These are phyloP conservation scores for Diaperis boleti DNA, from an alignment of 2,888 invertebrate species.

Conservation along the genomic window DNA sequence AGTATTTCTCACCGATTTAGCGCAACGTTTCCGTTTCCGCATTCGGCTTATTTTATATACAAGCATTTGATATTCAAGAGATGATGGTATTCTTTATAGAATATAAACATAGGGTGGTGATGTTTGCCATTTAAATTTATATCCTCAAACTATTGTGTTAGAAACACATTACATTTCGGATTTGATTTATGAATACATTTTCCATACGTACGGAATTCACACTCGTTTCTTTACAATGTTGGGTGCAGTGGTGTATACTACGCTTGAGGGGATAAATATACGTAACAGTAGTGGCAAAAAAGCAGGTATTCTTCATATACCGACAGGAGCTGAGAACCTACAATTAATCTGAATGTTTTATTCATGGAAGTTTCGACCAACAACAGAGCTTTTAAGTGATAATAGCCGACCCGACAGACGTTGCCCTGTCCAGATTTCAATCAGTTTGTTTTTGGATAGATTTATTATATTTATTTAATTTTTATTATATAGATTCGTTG, in stretches of 20 bases:
- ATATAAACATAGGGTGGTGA: slow-evolving; percentile 39
- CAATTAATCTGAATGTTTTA: too few relatives aligned
- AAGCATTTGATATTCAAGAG: slow-evolving; percentile 42
- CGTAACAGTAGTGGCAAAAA: too few relatives aligned
- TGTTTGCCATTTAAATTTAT: slow-evolving; percentile 43
- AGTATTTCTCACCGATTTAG: slow-evolving; percentile 33
- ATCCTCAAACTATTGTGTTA: slow-evolving; percentile 41
- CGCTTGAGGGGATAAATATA: slow-evolving; percentile 9
- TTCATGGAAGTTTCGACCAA: too few relatives aligned
- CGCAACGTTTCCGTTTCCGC: slow-evolving; percentile 19
- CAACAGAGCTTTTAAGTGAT: too few relatives aligned
- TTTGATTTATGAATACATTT: slow-evolving; percentile 36
- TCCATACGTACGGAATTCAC: slow-evolving; percentile 19
- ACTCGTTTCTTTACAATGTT: slow-evolving; percentile 16
- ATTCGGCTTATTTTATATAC: slow-evolving; percentile 34
- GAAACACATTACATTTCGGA: slow-evolving; percentile 22
- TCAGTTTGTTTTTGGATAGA: too few relatives aligned
- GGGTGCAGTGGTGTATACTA: slow-evolving; percentile 27
- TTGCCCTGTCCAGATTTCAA: too few relatives aligned
- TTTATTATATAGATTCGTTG: too few relatives aligned
- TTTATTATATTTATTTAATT: too few relatives aligned
- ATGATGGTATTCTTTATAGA: slow-evolving; percentile 37
- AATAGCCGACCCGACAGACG: too few relatives aligned
- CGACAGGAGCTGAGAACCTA: too few relatives aligned
- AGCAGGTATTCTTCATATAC: too few relatives aligned